These are phyloP conservation scores for Platycheirus albimanus DNA, from an alignment of 2,888 invertebrate genomes.

Conservation along the genomic window DNA sequence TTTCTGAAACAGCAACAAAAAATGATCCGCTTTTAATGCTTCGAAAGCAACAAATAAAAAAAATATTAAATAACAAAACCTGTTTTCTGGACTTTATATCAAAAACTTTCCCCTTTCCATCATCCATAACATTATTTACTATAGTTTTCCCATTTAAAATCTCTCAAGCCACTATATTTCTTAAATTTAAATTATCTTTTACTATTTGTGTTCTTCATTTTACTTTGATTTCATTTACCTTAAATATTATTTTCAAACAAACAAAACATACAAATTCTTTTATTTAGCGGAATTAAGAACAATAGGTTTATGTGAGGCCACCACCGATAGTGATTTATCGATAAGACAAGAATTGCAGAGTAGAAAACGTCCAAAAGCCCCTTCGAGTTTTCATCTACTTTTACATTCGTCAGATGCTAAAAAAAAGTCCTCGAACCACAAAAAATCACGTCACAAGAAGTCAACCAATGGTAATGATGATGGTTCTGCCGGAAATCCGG, in stretches of 20 bases:
- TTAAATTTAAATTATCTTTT: constrained; percentile 60
- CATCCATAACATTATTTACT: background rate
- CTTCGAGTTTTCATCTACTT: constrained; percentile 54
- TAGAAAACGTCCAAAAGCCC: constrained; percentile 45
- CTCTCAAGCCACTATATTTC: constrained; percentile 39
- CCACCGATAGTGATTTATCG: constrained; percentile 76
- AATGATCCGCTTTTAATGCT: background rate
- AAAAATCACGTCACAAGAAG: constrained; percentile 67
- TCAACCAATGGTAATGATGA: constrained; percentile 28
- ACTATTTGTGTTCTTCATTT: background rate
- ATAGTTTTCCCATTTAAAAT: background rate
- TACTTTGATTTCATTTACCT: constrained; percentile 63
- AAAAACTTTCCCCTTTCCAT: background rate
- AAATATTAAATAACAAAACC: background rate
- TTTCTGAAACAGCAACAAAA: no score
- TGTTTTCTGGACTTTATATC: background rate
- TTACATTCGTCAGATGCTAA: constrained; percentile 51
- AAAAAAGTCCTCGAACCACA: constrained; percentile 58
- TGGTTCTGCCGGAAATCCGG: constrained; percentile 9
- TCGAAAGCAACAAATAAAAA: no score
- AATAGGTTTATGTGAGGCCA: constrained; percentile 77
- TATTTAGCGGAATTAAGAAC: constrained; percentile 79
- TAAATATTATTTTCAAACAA: constrained; percentile 67
- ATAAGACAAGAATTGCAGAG: constrained; percentile 74
- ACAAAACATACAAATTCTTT: constrained; percentile 61